Conservation (phyloP, 2,797 vertebrate species). For the Erpetoichthys calabaricus region DNA sequence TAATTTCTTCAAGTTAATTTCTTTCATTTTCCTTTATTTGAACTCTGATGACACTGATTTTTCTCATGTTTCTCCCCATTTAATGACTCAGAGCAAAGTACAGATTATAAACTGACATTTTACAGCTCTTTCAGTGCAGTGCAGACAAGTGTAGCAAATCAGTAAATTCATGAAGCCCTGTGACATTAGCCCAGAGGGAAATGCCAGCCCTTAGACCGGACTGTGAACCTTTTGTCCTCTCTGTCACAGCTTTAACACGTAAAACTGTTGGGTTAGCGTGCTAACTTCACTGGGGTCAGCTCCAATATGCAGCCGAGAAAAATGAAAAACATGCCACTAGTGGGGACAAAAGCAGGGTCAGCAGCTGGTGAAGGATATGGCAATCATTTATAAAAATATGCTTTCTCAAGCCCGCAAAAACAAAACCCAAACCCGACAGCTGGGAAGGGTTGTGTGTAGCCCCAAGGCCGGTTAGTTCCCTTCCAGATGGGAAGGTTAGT, state of each 20-base stretch:
- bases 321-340: slow-evolving; percentile 86
- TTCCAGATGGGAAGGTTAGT: slow-evolving; percentile 99
- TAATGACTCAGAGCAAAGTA: too few species aligned
- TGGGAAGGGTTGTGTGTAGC: slow-evolving; percentile 99
- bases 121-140: too few species aligned
- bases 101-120: too few species aligned
- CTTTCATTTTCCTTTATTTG: too few species aligned
- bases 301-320: slow-evolving; percentile 61
- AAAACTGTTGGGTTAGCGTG: slow-evolving; percentile 61
- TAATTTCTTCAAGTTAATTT: too few species aligned
- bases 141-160: slow-evolving; percentile 17
- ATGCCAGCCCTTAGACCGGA: slow-evolving; percentile 38
- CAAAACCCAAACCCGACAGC: slow-evolving; percentile 88
- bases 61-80: too few species aligned
- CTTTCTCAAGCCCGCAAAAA: slow-evolving; percentile 93
- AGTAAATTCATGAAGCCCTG: slow-evolving; percentile 41
- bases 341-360: slow-evolving; percentile 82
- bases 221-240: slow-evolving; percentile 55
- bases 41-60: too few species aligned
- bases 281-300: slow-evolving; percentile 61
- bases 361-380: slow-evolving; percentile 98
- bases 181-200: slow-evolving; percentile 56
- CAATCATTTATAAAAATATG: slow-evolving; percentile 99
- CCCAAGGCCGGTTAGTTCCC: slow-evolving; percentile 93
- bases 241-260: slow-evolving; percentile 36